Evolutionary conservation across 2,888 invertebrate species (phyloP), one percentile per base, ranked within the genome.

Genomic region (Mycalesis mineus): DNA sequence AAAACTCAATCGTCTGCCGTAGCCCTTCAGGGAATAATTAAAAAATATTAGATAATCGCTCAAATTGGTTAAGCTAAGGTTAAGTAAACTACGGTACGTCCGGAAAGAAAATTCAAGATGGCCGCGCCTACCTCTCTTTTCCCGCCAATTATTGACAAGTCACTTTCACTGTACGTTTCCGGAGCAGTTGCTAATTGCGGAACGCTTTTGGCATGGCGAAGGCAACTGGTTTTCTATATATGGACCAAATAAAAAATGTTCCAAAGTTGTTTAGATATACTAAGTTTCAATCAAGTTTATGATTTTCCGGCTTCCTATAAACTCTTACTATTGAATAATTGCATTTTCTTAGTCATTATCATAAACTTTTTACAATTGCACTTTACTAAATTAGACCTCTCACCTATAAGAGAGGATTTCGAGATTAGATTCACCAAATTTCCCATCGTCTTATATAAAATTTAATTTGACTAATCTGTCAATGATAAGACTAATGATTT

Each of bases 91-190:
- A 65, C 61, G 64, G 70, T 72, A 71, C 65, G 67, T 68, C 78
- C 75, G 82, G 78, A 84, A 77, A 80, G 81, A 81, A 84, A 85
- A 76, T 68, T 63, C 70, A 75, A 71, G 68, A 71, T 72, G 71
- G 71, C 73, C 55, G 69, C 69, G 42, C 73, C 66, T 71, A 65
- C 68, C 68, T 70, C 70, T 77, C 77, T 79, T 84, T 86, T 82
- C 80, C 77, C 75, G 73, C 71, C 73, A 80, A 80, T 79, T 80
- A 78, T 60, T 71, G 65, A 68, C 68, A 65, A 71, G 77, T 83
- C 79, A 80, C 88, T 88, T 88, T 88, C 85, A 72, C 77, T 66
- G 64, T 67, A 71, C 67, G 72, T 75, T 77, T 75, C 71, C 71
- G 65, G 69, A 66, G 50, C 64, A 56, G 60, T 61, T 63, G 65